Evolutionary conservation across 2,113 vertebrate species (phyloP).

Genomic region (Ardeotis arabs): DNA sequence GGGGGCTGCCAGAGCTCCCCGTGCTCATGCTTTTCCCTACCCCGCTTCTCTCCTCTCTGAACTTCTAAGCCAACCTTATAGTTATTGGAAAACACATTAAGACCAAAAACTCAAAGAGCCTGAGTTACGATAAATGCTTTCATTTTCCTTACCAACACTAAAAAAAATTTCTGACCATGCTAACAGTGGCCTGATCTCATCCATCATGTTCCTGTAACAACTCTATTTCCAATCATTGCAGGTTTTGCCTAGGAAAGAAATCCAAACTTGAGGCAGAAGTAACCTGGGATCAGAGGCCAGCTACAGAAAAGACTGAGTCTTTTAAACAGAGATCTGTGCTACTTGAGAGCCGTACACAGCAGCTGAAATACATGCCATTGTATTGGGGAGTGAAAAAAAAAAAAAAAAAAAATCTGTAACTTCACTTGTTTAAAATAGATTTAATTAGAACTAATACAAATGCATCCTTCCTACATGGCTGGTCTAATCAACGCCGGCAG

Average conservation of each 20-base stretch:
- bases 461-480: constrained; percentile 35
- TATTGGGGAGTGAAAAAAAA: neutral
- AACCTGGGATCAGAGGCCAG: neutral
- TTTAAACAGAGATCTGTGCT: neutral
- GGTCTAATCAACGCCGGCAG: constrained; percentile 57
- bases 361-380: neutral
- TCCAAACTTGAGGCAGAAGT: neutral
- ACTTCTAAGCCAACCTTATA: neutral
- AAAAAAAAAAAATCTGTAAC: neutral
- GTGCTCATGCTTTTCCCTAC: neutral
- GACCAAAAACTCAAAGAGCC: neutral
- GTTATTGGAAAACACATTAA: neutral
- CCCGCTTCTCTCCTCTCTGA: fast-evolving
- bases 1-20: neutral
- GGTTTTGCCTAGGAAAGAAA: neutral
- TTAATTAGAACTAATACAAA: constrained; percentile 62
- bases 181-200: neutral
- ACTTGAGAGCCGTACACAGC: neutral
- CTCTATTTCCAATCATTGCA: neutral
- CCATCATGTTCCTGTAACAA: neutral
- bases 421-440: constrained; percentile 20
- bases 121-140: neutral
- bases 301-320: neutral
- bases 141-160: neutral
- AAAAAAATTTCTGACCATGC: neutral